phyloP scores from a whole-genome alignment of 1,140 invertebrate species.

The Solen grandis region DNA sequence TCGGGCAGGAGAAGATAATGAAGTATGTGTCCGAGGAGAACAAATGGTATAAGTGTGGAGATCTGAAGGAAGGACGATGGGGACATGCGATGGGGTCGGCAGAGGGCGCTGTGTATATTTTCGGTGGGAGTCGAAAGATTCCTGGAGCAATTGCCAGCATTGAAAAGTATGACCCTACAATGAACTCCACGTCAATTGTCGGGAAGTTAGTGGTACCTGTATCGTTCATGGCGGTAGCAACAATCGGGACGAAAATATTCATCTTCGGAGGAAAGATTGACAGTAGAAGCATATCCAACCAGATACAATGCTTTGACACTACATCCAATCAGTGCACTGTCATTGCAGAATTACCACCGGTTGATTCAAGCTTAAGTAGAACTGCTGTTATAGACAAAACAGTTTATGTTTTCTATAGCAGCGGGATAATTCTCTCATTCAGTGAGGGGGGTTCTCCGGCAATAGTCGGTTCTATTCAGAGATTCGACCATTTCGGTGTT shows the following conservation, averaged over 20 bases:
- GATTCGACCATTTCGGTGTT: conserved; percentile 53
- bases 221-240: conserved; percentile 50
- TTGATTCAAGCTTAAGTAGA: conserved; percentile 32
- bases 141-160: conserved; percentile 41
- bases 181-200: conserved; percentile 34
- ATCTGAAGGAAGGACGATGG: conserved; percentile 40
- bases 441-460: conserved; percentile 3
- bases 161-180: conserved; percentile 35
- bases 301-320: conserved; percentile 51
- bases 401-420: conserved; percentile 52
- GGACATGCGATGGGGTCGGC: conserved; percentile 43
- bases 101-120: conserved; percentile 18
- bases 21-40: conserved; percentile 34
- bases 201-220: conserved; percentile 37
- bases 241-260: conserved; percentile 49
- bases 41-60: conserved; percentile 45
- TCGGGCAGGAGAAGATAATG: conserved; percentile 36
- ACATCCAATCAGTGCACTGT: conserved; percentile 27
- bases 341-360: conserved; percentile 38
- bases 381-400: conserved; percentile 38
- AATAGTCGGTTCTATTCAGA: conserved; percentile 38
- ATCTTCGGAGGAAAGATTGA: conserved; percentile 44
- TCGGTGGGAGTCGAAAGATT: conserved; percentile 37
- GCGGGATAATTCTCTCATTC: conserved; percentile 41
- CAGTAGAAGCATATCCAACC: conserved; percentile 32